A percentile compares a stretch with the other conserved stretches of the same genome.
Evolutionary conservation across 53 echinoderm and acorn worm genomes (phyloP).

Genomic region (Pentamera pediparva): DNA sequence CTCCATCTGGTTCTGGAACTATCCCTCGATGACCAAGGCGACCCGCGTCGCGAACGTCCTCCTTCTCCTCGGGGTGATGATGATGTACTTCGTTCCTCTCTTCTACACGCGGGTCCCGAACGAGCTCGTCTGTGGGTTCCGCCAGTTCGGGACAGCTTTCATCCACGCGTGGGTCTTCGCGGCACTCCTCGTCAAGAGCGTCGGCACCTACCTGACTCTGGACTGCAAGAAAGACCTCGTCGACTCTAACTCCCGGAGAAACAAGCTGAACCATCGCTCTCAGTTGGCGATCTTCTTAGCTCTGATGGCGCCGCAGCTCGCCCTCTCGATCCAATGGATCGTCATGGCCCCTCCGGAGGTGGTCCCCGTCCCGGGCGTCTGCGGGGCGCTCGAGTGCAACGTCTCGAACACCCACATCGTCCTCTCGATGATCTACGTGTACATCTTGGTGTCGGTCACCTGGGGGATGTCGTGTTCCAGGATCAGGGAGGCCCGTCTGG

Average conservation of each 20-base stretch:
- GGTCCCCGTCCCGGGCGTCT: background rate
- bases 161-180: slow-evolving; percentile 31
- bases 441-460: background rate
- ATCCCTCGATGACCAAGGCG: background rate
- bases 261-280: background rate
- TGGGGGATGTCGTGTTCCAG: background rate
- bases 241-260: background rate
- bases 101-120: slow-evolving; percentile 27
- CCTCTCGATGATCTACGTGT: slow-evolving; percentile 18
- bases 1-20: background rate
- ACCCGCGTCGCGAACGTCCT: slow-evolving; percentile 10
- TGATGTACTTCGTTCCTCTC: slow-evolving; percentile 28
- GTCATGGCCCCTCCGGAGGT: background rate
- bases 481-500: background rate
- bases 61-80: slow-evolving; percentile 21
- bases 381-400: background rate
- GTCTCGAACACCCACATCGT: background rate
- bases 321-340: slow-evolving; percentile 15
- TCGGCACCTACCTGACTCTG: background rate
- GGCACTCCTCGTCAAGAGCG: slow-evolving; percentile 22
- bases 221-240: background rate
- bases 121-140: slow-evolving; percentile 25
- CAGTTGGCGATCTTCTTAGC: background rate
- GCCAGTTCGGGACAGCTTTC: slow-evolving; percentile 36
- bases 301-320: slow-evolving; percentile 15